A percentile compares a stretch with the other conserved stretches of the same genome.
phyloP scores from a whole-genome alignment of 2,113 vertebrate genomes.

The Morone saxatilis region DNA sequence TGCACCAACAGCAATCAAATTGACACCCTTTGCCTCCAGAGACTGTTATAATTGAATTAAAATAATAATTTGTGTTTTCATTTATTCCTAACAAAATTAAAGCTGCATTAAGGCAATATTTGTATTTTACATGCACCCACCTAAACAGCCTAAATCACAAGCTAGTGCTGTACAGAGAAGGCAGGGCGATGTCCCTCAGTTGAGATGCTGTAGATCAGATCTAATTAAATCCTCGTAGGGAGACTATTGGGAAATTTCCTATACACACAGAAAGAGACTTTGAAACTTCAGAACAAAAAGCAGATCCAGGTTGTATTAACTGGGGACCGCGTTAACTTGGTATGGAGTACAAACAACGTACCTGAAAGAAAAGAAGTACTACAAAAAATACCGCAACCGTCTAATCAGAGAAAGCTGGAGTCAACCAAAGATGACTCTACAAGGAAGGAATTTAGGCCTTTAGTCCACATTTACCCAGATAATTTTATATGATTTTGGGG shows the following conservation, averaged over 20 bases:
- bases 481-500: not conserved
- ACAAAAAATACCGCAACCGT: not conserved
- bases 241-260: not conserved
- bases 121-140: slow-evolving; percentile 6
- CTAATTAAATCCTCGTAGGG: slow-evolving; percentile 29
- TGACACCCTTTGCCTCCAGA: slow-evolving; percentile 19
- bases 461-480: not conserved
- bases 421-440: not conserved
- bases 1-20: slow-evolving; percentile 30
- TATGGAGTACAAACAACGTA: not conserved
- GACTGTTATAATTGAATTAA: slow-evolving; percentile 36
- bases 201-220: slow-evolving; percentile 25
- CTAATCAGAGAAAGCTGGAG: not conserved
- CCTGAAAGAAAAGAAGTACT: not conserved
- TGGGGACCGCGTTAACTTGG: not conserved
- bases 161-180: slow-evolving; percentile 5
- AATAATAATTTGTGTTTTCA: slow-evolving; percentile 52
- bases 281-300: not conserved
- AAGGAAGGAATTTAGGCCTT: not conserved
- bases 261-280: not conserved
- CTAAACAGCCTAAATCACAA: slow-evolving; percentile 30
- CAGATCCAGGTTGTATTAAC: not conserved
- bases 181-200: not conserved
- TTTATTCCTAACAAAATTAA: slow-evolving; percentile 63
- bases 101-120: slow-evolving; percentile 34